Base-by-base conservation (phyloP, 2,113 vertebrate species). In the Callaeas wilsoni region DNA sequence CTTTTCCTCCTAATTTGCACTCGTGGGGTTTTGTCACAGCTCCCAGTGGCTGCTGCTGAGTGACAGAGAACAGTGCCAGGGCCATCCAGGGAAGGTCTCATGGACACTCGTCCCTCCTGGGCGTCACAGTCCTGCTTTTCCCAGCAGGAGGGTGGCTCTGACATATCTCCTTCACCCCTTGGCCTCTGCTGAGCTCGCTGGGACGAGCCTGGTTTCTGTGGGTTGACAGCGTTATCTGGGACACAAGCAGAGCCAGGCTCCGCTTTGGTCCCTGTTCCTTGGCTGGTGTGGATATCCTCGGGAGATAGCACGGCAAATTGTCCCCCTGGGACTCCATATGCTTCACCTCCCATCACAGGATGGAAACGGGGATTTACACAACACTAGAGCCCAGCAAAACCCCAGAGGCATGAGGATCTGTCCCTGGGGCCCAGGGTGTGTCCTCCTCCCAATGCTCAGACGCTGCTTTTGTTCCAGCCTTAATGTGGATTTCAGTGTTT, bases 191-290 rank as follows among this genome's bases (percentile, higher is more conserved):
- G 94, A 64, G 87, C 70, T 64, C 1, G 2, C 71, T 6, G 9
- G 93, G 80, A 32, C 0, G 1, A 55, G 93, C 78, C 94, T 91
- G 94, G 10, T 56, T 76, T 64, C 84, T 69, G 73, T 20, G 84
- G 49, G 63, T 33, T 86, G 95, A 84, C 95, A 89, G 76, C 22
- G 0, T 94, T 95, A 95, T 95, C 92, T 84, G 90, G 87, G 84
- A 30, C 67, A 22, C 87, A 13, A 44, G 53, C 13, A 50, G 92
- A 76, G 71, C 87, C 92, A 50, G 92, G 95, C 87, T 91, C 87
- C 42, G 3, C 89, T 79, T 44, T 2, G 83, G 20, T 49, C 78
- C 76, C 84, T 5, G 41, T 1, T 15, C 14, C 56, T 11, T 3
- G 6, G 2, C 73, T 16, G 92, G 7, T 4, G 29, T n/a, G 73